Conservation (phyloP, 92 coral and sea anemone species). For the Ricordea florida region DNA sequence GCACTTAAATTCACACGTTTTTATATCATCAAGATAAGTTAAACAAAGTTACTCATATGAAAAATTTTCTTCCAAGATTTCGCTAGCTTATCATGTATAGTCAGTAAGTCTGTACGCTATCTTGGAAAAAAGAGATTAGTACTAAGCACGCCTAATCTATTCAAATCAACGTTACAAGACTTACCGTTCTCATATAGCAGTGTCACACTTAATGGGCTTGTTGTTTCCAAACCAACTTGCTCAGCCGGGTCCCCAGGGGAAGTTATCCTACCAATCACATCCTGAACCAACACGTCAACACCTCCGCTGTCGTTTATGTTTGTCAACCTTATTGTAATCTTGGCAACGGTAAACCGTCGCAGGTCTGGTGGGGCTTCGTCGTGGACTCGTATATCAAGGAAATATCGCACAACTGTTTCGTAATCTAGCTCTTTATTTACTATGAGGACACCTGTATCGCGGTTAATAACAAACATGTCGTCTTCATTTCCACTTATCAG, state of each 20-base stretch:
- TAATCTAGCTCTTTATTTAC: conserved; percentile 68
- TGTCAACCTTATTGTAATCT: conserved; percentile 61
- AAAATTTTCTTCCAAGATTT: too few relatives aligned
- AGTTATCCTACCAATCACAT: conserved; percentile 18
- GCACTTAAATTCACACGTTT: too few relatives aligned
- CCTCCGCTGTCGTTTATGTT: conserved; percentile 70
- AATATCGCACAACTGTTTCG: conserved; percentile 54
- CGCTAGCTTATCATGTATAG: too few relatives aligned
- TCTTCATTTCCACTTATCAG: conserved; percentile 62
- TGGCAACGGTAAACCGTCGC: conserved; percentile 51
- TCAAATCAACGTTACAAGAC: neutral
- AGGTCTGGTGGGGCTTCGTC: conserved; percentile 52
- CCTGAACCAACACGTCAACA: conserved; percentile 41
- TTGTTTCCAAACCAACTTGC: conserved; percentile 45
- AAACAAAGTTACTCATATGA: too few relatives aligned
- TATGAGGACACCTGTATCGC: conserved; percentile 58
- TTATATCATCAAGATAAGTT: too few relatives aligned
- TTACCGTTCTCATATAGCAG: conserved; percentile 53
- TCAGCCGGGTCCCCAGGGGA: conserved; percentile 64
- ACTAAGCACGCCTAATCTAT: too few relatives aligned
- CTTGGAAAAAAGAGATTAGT: too few relatives aligned
- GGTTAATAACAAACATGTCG: conserved; percentile 60
- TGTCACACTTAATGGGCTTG: conserved; percentile 35
- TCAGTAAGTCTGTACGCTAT: too few relatives aligned
- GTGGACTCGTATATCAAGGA: conserved; percentile 47